phyloP scores from a whole-genome alignment of 2,888 invertebrate species.

The Drosophila melanosoma region DNA sequence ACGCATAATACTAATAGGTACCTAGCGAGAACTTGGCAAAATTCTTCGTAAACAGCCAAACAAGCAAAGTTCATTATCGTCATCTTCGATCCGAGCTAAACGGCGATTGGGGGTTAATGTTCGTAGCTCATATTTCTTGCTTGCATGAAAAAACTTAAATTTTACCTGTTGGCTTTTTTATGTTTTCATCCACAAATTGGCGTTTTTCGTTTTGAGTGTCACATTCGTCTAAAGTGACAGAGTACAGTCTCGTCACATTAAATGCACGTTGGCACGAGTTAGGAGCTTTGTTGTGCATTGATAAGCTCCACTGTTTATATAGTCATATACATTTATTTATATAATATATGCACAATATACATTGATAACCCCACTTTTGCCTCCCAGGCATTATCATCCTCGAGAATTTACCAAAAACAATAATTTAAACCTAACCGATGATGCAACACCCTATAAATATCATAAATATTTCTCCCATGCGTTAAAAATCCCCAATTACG shows the following conservation, averaged over 20 bases:
- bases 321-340: constrained; percentile 9
- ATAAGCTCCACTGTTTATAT: constrained; percentile 45
- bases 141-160: constrained; percentile 17
- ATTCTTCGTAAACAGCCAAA: constrained; percentile 2
- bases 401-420: constrained; percentile 37
- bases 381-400: constrained; percentile 34
- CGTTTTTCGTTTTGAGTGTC: constrained; percentile 24
- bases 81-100: constrained; percentile 30
- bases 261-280: constrained; percentile 39
- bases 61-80: constrained; percentile 37
- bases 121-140: constrained; percentile 32
- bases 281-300: constrained; percentile 33
- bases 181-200: constrained; percentile 17
- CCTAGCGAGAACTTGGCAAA: constrained; percentile 9
- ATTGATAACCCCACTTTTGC: constrained; percentile 48
- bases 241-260: constrained; percentile 49
- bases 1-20: neutral
- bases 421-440: constrained; percentile 6
- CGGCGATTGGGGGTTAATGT: constrained; percentile 46
- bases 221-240: constrained; percentile 22
- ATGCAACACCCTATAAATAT: constrained; percentile 2
- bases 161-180: constrained; percentile 25
- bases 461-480: neutral
- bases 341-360: constrained; percentile 21
- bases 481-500: neutral